A percentile compares a stretch with the other conserved stretches of the same genome.
These are phyloP conservation scores for Avahi laniger DNA, from an alignment of 2,797 vertebrate genomes.

Conservation along the genomic window DNA sequence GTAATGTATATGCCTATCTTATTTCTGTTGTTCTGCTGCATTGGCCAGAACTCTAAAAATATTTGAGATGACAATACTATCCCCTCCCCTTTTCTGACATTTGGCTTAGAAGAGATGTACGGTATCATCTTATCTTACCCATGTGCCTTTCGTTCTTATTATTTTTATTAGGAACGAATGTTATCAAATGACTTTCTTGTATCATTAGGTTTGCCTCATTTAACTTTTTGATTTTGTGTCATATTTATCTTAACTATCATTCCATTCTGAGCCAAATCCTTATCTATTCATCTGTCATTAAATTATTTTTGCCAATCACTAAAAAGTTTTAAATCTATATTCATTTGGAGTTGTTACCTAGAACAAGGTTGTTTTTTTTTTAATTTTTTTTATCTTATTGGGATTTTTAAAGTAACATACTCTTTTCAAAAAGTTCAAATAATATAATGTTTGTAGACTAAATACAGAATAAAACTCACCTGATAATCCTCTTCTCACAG, in stretches of 20 bases:
- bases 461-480: neutral
- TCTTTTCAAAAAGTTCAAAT: constrained; percentile 2
- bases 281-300: neutral
- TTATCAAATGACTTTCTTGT: neutral
- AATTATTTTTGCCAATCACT: neutral
- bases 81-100: neutral
- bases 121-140: neutral
- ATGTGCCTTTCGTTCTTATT: neutral
- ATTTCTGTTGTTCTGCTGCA: neutral
- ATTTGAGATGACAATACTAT: neutral
- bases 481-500: neutral
- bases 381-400: neutral
- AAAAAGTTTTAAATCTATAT: neutral
- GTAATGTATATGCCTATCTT: neutral
- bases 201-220: neutral
- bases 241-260: neutral
- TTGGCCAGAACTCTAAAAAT: neutral
- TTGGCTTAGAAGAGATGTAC: neutral
- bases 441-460: neutral
- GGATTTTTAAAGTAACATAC: neutral
- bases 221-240: neutral
- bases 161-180: neutral
- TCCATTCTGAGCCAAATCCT: neutral
- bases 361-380: neutral
- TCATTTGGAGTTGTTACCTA: neutral